Evolutionary conservation across 2,113 vertebrate genomes (phyloP), one percentile per base, ranked within the genome.

Genomic region (Nothoprocta perdicaria): DNA sequence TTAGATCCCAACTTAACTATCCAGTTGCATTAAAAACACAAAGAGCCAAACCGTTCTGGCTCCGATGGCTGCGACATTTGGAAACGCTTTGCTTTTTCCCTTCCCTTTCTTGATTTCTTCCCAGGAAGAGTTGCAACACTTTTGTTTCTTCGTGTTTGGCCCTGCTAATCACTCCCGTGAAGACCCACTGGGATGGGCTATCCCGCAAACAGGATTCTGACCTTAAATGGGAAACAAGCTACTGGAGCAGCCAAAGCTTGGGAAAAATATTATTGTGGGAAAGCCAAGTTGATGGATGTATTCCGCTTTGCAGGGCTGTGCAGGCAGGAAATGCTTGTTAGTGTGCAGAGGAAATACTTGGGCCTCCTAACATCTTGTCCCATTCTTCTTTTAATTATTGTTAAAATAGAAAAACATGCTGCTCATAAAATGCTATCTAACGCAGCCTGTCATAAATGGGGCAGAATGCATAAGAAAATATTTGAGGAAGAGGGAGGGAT

Each of bases 191-290:
- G 79, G 85, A 83, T 84, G 85, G 80, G 90, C 84, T 95, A 89
- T 96, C 85, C 89, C 69, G 41, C 85, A 76, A 33, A 72, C 31
- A 91, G 91, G 80, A 86, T 86, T 92, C 84, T 96, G 87, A 26
- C 95, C 89, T 96, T 96, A 96, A 75, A 96, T 94, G 94, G 96
- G 87, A 89, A 93, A 73, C 41, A 83, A 92, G 60, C 35, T 0
- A 1, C 50, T 0, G 4, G 52, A 75, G 68, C 79, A 73, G 85
- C 73, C 81, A 72, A 21, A 75, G 66, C 90, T 89, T 85, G 46
- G 33, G 62, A 43, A 84, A 89, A 87, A 41, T 14, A 57, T n/a
- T 91, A 9, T 73, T 94, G 71, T 84, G 80, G 91, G 89, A 93
- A 93, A 91, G 80, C 7, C 6, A 50, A 76, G 61, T 67, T 74